Base-by-base conservation (phyloP, 2,113 vertebrate species). In the Triplophysa tibetana region DNA sequence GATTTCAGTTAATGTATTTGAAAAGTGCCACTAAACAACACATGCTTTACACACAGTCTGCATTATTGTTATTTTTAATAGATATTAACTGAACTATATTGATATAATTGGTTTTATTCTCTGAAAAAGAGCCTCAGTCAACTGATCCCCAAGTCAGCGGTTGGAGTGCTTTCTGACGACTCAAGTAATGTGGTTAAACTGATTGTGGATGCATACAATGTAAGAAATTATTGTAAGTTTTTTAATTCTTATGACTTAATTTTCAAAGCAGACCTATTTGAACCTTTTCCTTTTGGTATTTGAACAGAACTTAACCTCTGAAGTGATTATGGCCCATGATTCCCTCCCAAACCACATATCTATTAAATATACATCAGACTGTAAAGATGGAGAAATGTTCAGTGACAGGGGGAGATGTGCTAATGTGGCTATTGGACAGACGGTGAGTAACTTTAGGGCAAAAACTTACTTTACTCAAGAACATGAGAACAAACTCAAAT, bases 61-160 rank as follows among this genome's bases (percentile, higher is more conserved):
- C 48, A 4, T 50, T 50, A 17, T 56, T 26, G 43, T 19, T 29
- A 29, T 29, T 29, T 29, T 29, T 29, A 29, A 29, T 29, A 29
- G 29, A 38, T 38, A 7, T 38, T 33, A 76, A 8, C 0, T 4
- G 19, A 33, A 16, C 4, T 17, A 13, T 9, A 45, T 12, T 45
- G 43, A 23, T 60, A 48, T 68, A 19, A 13, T 4, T 45, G 61
- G 58, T 9, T 26, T 1, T 77, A 41, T 70, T 72, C 66, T 62
- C 67, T 79, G 54, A 82, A 8, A 6, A 86, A 99, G 98, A 91
- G 95, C 77, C 95, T 99, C 62, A 96, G 93, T 0, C 86, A 94
- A 66, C 91, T 98, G 91, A 98, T 99, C 83, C 96, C 97, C 2
- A 99, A 98, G 85, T 98, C 98, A 0, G 97, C 93, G 0, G 97